phyloP scores from a whole-genome alignment of 2,797 vertebrate species.

The Sebastes nivosus region DNA sequence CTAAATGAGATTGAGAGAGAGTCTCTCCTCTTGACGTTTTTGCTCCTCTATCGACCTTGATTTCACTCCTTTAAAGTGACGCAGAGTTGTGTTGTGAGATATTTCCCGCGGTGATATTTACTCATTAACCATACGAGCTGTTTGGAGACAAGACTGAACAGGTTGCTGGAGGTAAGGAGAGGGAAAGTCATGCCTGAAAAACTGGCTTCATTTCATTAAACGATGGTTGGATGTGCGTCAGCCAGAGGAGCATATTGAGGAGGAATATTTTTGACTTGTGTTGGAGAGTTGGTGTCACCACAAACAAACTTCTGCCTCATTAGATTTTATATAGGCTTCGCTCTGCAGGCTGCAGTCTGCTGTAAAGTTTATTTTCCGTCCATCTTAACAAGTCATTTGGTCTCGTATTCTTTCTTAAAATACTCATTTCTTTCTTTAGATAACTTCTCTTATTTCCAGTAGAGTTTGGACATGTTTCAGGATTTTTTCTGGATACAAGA shows the following conservation, averaged over 20 bases:
- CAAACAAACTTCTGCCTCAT: conserved; percentile 55
- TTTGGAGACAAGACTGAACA: conserved; percentile 77
- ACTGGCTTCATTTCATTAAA: conserved; percentile 68
- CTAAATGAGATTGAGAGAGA: neutral
- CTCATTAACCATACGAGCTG: conserved; percentile 49
- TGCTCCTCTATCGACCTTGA: conserved; percentile 2
- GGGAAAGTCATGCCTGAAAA: conserved; percentile 63
- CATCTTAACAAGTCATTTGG: conserved; percentile 1
- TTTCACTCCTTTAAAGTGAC: conserved; percentile 4
- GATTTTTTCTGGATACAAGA: neutral
- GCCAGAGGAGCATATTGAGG: conserved; percentile 36
- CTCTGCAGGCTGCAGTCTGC: neutral
- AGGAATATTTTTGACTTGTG: conserved; percentile 27
- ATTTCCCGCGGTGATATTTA: conserved; percentile 55
- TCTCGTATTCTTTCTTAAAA: conserved; percentile 14
- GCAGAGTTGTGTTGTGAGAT: conserved; percentile 24
- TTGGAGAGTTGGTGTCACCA: conserved; percentile 42
- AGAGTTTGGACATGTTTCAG: neutral
- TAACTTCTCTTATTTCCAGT: neutral
- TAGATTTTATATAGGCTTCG: conserved; percentile 30
- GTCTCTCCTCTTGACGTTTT: conserved; percentile 1
- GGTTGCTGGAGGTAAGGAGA: conserved; percentile 67
- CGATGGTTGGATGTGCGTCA: conserved; percentile 57
- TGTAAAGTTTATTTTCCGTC: conserved; percentile 46
- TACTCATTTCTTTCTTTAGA: neutral